Conservation (phyloP, 2,113 vertebrate genomes). For the Podarcis muralis region DNA sequence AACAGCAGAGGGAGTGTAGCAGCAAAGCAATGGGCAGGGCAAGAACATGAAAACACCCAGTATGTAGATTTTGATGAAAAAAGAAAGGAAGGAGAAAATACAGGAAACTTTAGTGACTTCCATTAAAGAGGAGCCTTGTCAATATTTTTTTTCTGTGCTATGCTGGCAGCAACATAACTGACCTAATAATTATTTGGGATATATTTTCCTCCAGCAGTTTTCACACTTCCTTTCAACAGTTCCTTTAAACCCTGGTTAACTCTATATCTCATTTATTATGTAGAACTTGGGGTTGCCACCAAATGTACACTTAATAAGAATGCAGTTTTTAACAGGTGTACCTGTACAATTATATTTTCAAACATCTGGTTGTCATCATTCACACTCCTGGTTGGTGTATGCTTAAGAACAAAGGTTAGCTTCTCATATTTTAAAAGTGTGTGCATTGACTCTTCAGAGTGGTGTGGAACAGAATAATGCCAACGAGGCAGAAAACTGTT, state of each 20-base stretch:
- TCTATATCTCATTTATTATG: neutral
- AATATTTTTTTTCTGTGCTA: neutral
- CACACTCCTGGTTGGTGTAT: too few species aligned
- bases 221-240: neutral
- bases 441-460: too few species aligned
- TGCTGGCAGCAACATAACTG: neutral
- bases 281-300: neutral
- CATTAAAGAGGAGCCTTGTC: neutral
- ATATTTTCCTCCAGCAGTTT: neutral
- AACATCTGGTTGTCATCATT: neutral
- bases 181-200: neutral
- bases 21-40: neutral
- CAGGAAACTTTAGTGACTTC: neutral
- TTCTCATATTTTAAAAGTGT: too few species aligned
- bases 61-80: neutral
- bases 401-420: too few species aligned
- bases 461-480: too few species aligned
- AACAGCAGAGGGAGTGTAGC: neutral
- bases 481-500: too few species aligned
- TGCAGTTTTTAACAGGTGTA: too few species aligned
- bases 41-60: neutral
- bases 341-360: neutral
- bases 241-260: neutral
- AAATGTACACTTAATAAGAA: neutral
- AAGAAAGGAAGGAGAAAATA: too few species aligned